Evolutionary conservation across 2,888 invertebrate species (phyloP), one percentile per base, ranked within the genome.

Genomic region (Sisyra nigra): DNA sequence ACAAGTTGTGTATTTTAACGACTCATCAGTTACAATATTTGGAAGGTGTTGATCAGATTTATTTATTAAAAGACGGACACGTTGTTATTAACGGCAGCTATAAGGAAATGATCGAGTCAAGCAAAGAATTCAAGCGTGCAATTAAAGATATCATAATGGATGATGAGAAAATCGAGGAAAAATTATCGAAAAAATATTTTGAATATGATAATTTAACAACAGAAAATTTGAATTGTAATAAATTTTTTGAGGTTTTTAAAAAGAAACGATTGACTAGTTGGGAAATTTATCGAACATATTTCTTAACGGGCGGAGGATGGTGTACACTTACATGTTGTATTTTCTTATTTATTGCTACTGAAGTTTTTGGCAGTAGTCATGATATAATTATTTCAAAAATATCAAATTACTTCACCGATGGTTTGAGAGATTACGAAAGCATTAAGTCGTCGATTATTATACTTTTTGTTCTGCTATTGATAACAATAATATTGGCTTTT

Each of bases 21-120:
- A 82, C 82, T 1, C 81, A 82, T 60, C 81, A 82, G 55, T 57
- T 80, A 13, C 80, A 82, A 53, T 76, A 70, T 41, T 41, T 14
- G 8, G 31, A 14, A 11, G 13, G n/a, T 17, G 58, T 58, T 3
- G 58, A 62, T 49, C 55, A 54, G 40, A 62, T 63, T 19, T 48
- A 62, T 8, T 58, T 63, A 30, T 53, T 63, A 52, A 56, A 67
- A 43, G 61, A 70, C 49, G 71, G 65, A 2, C 52, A 64, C 60
- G 56, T 69, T n/a, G 55, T 61, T 48, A 61, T 61, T n/a, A 57
- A 65, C 48, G 71, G 71, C 6, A 63, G 60, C 2, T 69, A 65
- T 46, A 50, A 57, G 5, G 60, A 68, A 33, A 47, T 72, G n/a
- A 57, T 65, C 45, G 60, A 53, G 41, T 64, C 66, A 33, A 74